Percentiles rank a stretch among this genome's conserved stretches.
phyloP scores from a whole-genome alignment of 2,113 vertebrate species.

The Passer domesticus region DNA sequence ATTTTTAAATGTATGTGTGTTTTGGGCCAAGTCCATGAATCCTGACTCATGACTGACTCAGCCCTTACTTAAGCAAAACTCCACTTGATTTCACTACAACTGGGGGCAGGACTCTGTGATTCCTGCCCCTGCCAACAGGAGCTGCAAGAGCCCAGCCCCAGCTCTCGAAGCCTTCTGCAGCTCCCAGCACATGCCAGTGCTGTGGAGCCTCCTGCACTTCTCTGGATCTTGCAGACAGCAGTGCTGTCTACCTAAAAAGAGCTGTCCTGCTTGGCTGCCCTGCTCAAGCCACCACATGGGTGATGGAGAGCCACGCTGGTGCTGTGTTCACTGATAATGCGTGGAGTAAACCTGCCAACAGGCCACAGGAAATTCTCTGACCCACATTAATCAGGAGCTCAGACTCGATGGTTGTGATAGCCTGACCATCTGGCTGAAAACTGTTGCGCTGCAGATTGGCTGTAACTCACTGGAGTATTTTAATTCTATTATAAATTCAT shows the following conservation, averaged over 20 bases:
- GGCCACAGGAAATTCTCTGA: neutral
- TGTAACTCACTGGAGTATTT: neutral
- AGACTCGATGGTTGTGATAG: neutral
- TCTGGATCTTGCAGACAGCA: neutral
- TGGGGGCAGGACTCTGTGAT: neutral
- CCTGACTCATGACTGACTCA: slow-evolving; percentile 61
- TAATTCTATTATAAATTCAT: neutral
- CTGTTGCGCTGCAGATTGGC: neutral
- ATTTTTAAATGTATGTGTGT: slow-evolving; percentile 42
- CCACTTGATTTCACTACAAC: slow-evolving; percentile 9
- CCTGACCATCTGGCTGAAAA: neutral
- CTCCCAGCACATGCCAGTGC: neutral
- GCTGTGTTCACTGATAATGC: neutral
- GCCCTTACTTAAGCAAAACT: slow-evolving; percentile 65
- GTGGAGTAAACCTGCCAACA: neutral
- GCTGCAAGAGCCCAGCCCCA: neutral
- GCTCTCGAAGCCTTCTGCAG: neutral
- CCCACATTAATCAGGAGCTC: neutral
- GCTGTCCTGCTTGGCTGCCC: neutral
- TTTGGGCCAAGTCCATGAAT: slow-evolving; percentile 55
- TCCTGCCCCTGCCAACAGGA: neutral
- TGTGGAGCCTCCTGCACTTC: neutral
- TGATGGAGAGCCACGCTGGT: rapidly evolving
- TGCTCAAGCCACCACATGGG: neutral
- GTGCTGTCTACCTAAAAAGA: neutral